A percentile compares a stretch with the other conserved stretches of the same genome.
Evolutionary conservation across 2,113 vertebrate genomes (phyloP).

Genomic region (Anguilla japonica): DNA sequence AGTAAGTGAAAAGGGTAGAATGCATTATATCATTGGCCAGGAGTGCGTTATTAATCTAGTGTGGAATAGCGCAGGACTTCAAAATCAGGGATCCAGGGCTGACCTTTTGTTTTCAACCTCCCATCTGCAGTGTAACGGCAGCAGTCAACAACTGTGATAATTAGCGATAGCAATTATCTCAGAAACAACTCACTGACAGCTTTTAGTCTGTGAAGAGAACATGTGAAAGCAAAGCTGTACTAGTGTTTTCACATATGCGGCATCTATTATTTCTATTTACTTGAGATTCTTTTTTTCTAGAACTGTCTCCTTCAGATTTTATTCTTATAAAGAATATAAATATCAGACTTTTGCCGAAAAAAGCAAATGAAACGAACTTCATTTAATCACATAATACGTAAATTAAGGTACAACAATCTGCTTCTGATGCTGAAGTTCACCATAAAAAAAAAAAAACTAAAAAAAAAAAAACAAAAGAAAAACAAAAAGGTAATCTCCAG

Average conservation of each 20-base stretch:
- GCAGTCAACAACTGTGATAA: neutral
- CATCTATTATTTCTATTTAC: neutral
- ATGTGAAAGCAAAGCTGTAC: neutral
- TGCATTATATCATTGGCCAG: neutral
- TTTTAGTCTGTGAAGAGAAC: neutral
- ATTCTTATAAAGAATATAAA: neutral
- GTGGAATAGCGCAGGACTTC: too few relatives aligned
- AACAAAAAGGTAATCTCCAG: neutral
- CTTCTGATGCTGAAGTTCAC: neutral
- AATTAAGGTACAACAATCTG: neutral
- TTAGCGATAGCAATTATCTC: neutral
- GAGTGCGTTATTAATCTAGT: neutral
- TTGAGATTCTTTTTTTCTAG: neutral
- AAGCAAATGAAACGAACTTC: neutral
- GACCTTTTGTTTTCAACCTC: neutral
- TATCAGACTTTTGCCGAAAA: neutral
- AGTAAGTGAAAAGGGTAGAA: neutral
- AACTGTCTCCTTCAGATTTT: neutral
- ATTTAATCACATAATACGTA: neutral
- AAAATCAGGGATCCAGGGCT: too few relatives aligned
- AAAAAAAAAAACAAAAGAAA: too few relatives aligned
- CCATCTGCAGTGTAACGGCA: neutral
- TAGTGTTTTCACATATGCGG: neutral
- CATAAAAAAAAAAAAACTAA: neutral
- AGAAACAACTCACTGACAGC: neutral